Conservation (phyloP, 2,797 vertebrate genomes). For the Lepilemur septentrionalis region DNA sequence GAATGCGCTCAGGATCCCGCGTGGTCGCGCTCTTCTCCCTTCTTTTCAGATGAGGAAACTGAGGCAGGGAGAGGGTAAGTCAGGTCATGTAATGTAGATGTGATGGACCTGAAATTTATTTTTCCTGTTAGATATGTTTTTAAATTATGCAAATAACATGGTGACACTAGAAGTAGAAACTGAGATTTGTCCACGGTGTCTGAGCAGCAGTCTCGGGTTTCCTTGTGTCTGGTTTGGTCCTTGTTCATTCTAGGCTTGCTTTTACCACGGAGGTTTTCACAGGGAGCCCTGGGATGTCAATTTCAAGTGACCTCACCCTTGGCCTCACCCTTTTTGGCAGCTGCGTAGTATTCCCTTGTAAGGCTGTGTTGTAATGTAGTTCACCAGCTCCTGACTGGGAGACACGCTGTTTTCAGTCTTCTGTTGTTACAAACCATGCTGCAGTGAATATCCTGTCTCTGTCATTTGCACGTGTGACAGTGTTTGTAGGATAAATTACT, state of each 20-base stretch:
- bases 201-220: background rate
- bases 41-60: background rate
- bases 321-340: background rate
- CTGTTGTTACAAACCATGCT: background rate
- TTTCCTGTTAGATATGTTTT: background rate
- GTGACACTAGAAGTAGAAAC: background rate
- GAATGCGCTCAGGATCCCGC: background rate
- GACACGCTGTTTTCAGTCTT: background rate
- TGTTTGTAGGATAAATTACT: background rate
- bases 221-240: background rate
- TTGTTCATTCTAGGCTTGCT: background rate
- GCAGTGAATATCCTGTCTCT: background rate
- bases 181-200: background rate
- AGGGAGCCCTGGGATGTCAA: accelerated
- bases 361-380: background rate
- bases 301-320: background rate
- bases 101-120: background rate
- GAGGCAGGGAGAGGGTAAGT: background rate
- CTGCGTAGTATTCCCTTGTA: accelerated
- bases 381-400: background rate
- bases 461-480: background rate
- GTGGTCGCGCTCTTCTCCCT: background rate
- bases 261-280: background rate
- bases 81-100: background rate
- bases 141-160: background rate